Conservation (phyloP, 2,888 invertebrate genomes). For the Colostygia pectinataria region DNA sequence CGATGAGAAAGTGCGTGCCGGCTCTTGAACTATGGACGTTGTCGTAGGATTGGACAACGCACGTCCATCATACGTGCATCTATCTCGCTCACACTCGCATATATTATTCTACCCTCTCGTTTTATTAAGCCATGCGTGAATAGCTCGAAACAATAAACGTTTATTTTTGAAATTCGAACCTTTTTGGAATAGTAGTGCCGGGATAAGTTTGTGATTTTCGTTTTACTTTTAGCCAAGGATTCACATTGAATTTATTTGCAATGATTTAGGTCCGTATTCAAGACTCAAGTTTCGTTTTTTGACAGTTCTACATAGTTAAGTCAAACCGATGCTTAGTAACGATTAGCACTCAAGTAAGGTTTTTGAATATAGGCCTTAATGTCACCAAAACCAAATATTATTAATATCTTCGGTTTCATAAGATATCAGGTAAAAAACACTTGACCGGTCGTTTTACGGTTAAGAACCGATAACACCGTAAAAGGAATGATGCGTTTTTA, state of each 20-base stretch:
- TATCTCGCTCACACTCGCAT: conserved; percentile 49
- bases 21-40: conserved; percentile 69
- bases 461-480: conserved; percentile 37
- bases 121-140: conserved; percentile 62
- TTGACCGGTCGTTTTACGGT: conserved; percentile 16
- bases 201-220: conserved; percentile 31
- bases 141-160: conserved; percentile 71
- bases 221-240: conserved; percentile 11
- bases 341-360: too few species aligned
- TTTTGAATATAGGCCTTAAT: too few species aligned
- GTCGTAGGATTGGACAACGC: conserved; percentile 65
- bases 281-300: background rate
- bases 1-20: conserved; percentile 78
- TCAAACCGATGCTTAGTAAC: too few species aligned
- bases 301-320: too few species aligned
- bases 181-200: conserved; percentile 48
- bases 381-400: background rate
- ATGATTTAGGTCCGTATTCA: conserved; percentile 2
- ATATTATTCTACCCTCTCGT: conserved; percentile 37
- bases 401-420: background rate
- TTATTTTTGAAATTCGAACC: conserved; percentile 66
- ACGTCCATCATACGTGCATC: conserved; percentile 69
- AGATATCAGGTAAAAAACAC: conserved; percentile 6
- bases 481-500: conserved; percentile 38
- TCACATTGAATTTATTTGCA: conserved; percentile 6